phyloP scores from a whole-genome alignment of 2,113 vertebrate species.

The Colius striatus region DNA sequence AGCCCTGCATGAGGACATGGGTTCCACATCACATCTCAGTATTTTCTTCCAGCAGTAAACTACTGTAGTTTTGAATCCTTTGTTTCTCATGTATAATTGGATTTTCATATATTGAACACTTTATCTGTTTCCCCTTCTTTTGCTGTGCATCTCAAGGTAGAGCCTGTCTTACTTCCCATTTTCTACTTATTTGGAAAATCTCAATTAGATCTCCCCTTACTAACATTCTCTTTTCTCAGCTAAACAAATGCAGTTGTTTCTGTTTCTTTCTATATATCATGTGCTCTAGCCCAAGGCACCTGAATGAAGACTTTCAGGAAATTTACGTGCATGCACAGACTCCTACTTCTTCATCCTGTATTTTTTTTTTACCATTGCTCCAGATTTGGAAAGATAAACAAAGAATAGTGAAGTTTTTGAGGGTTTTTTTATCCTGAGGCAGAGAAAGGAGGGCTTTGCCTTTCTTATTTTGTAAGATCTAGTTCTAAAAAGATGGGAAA shows the following conservation, averaged over 20 bases:
- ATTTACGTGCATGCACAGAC: accelerated
- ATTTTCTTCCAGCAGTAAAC: background rate
- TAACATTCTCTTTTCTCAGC: background rate
- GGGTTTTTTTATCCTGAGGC: background rate
- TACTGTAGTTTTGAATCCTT: background rate
- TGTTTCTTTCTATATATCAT: background rate
- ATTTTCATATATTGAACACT: background rate
- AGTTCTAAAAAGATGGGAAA: background rate
- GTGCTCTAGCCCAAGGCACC: background rate
- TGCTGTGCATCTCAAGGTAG: background rate
- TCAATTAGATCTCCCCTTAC: background rate
- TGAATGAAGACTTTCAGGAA: background rate
- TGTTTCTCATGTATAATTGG: background rate
- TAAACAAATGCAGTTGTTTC: background rate
- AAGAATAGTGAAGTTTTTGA: background rate
- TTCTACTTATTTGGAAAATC: background rate
- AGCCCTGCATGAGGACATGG: background rate
- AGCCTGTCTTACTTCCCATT: background rate
- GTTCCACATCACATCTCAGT: background rate
- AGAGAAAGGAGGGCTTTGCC: background rate
- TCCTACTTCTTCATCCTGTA: background rate
- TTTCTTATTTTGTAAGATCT: background rate
- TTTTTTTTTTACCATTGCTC: background rate
- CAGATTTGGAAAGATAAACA: background rate
- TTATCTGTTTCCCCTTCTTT: background rate